Percentiles rank a stretch among this genome's conserved stretches.
phyloP scores from a whole-genome alignment of 1,140 invertebrate genomes.

The Gryon sp. region DNA sequence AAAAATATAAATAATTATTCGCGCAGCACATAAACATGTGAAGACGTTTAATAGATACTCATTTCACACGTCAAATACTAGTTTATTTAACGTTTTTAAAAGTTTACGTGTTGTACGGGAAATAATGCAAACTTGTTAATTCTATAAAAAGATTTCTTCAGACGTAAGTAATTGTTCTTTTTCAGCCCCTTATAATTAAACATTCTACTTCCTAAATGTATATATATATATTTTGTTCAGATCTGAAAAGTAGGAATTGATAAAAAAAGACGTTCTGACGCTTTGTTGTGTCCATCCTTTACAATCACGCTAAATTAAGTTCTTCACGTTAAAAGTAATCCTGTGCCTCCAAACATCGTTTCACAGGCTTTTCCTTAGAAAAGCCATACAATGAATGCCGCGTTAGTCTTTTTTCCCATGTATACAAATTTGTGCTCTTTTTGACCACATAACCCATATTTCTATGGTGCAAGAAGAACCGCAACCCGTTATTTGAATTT shows the following conservation, averaged over 20 bases:
- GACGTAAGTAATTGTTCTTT: too few species aligned
- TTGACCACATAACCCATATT: constrained; percentile 78
- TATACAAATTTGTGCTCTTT: constrained; percentile 78
- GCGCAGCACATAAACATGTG: too few species aligned
- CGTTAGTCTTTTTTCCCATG: constrained; percentile 67
- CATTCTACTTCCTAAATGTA: not conserved
- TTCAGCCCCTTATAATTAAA: too few species aligned
- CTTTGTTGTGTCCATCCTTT: constrained; percentile 49
- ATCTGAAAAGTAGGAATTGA: not conserved
- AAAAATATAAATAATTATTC: too few species aligned
- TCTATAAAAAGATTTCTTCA: too few species aligned
- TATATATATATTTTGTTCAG: not conserved
- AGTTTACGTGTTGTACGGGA: too few species aligned
- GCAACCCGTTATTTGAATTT: constrained; percentile 77
- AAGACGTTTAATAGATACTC: too few species aligned
- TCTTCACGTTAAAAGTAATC: constrained; percentile 55
- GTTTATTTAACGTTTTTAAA: too few species aligned
- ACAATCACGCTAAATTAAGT: constrained; percentile 66
- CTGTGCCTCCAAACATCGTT: constrained; percentile 41
- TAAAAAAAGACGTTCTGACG: constrained; percentile 30
- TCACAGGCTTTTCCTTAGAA: constrained; percentile 43
- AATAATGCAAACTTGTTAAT: too few species aligned
- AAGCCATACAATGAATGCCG: constrained; percentile 39
- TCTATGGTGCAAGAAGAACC: constrained; percentile 71
- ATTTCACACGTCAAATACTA: too few species aligned